These are phyloP conservation scores for Nesogale talazaci DNA, from an alignment of 2,113 vertebrate genomes.

Conservation along the genomic window DNA sequence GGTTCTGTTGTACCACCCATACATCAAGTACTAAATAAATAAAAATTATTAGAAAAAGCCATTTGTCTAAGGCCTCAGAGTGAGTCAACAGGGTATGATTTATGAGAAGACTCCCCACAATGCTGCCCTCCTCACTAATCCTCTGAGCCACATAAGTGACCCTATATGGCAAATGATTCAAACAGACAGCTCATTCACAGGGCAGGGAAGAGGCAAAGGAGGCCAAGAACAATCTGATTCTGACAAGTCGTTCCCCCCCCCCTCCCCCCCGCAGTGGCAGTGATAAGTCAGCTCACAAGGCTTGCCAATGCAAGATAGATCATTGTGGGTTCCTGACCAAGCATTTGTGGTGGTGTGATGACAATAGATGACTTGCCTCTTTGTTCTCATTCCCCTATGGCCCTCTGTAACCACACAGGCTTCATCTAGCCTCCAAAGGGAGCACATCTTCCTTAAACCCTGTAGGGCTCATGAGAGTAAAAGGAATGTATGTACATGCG, in stretches of 20 bases:
- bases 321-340: not conserved
- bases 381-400: not conserved
- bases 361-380: not conserved
- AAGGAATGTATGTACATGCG: not conserved
- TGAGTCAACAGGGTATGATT: constrained; percentile 44
- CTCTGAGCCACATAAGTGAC: not conserved
- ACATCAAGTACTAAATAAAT: constrained; percentile 62
- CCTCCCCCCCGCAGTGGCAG: not conserved
- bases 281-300: constrained; percentile 22
- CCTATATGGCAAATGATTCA: not conserved
- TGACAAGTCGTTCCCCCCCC: constrained; percentile 15
- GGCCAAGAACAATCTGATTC: not conserved
- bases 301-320: not conserved
- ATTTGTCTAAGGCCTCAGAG: constrained; percentile 65
- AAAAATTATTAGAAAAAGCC: constrained; percentile 54
- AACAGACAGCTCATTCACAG: not conserved
- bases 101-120: not conserved
- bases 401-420: not conserved
- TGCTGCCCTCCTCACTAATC: not conserved
- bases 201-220: not conserved
- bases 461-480: not conserved
- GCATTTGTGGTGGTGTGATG: not conserved
- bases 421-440: not conserved
- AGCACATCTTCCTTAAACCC: not conserved
- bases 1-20: not conserved